Percentiles rank a stretch among this genome's conserved stretches.
These are phyloP conservation scores for Borostomias antarcticus DNA, from an alignment of 2,797 vertebrate genomes.

Conservation along the genomic window DNA sequence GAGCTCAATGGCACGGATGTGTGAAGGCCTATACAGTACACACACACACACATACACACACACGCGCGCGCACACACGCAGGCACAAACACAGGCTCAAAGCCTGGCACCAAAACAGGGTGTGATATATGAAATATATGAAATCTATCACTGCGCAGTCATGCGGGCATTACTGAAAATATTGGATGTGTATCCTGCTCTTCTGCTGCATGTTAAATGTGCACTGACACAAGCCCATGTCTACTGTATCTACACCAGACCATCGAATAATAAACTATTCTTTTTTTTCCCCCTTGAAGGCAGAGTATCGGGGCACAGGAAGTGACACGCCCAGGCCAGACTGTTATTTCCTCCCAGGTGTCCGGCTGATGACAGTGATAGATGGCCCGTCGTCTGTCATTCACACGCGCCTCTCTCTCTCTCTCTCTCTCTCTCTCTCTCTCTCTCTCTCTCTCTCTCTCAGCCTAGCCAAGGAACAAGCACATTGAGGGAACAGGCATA, in stretches of 20 bases:
- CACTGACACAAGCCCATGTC: not conserved
- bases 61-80: conserved; percentile 18
- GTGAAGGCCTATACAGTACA: not conserved
- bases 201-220: not conserved
- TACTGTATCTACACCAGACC: not conserved
- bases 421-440: no score
- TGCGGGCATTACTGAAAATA: not conserved
- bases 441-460: no score
- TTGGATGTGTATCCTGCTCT: not conserved
- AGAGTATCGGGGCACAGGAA: not conserved
- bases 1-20: conserved; percentile 24
- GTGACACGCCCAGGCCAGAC: not conserved
- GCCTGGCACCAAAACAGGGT: not conserved
- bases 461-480: no score
- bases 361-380: conserved; percentile 2
- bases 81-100: not conserved
- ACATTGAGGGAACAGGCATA: not conserved
- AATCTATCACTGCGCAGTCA: not conserved
- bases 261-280: no score
- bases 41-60: conserved; percentile 21
- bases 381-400: not conserved
- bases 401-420: not conserved
- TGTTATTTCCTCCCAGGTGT: conserved; percentile 7
- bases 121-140: not conserved
- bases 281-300: not conserved